phyloP scores from a whole-genome alignment of 2,797 vertebrate species.

The Ambastaia sidthimunki region DNA sequence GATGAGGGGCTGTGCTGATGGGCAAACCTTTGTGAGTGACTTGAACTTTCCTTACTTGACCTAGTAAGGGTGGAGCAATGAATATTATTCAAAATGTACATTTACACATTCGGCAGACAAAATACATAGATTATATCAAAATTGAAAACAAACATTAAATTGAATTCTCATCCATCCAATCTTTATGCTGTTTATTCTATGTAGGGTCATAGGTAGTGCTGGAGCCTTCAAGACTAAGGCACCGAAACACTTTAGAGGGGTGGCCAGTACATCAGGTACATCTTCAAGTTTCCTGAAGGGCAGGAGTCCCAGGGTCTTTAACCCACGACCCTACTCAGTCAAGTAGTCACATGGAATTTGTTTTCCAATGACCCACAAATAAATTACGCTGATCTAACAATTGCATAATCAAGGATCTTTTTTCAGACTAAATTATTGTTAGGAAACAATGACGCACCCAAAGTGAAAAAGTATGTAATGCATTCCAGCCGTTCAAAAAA shows the following conservation, averaged over 20 bases:
- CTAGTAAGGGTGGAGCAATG: constrained; percentile 72
- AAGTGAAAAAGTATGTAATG: constrained; percentile 26
- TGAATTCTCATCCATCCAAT: no score
- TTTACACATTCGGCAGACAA: no score
- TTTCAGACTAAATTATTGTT: not conserved
- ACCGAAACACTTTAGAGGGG: not conserved
- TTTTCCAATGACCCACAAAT: no score
- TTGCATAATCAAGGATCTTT: not conserved
- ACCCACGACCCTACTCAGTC: not conserved
- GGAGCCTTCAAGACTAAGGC: not conserved
- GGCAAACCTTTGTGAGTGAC: constrained; percentile 82
- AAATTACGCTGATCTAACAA: no score
- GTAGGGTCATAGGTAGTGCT: not conserved
- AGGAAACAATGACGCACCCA: not conserved
- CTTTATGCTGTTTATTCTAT: no score
- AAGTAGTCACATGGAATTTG: no score
- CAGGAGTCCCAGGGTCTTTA: not conserved
- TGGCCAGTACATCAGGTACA: not conserved
- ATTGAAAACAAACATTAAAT: not conserved
- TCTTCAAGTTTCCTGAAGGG: not conserved
- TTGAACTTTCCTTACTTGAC: constrained; percentile 85
- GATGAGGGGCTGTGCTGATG: constrained; percentile 96
- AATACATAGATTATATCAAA: not conserved
- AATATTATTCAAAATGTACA: not conserved
- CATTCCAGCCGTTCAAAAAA: constrained; percentile 39